Evolutionary conservation across 2,888 invertebrate species (phyloP), one percentile per base, ranked within the genome.

Genomic region (Venusia cambrica): DNA sequence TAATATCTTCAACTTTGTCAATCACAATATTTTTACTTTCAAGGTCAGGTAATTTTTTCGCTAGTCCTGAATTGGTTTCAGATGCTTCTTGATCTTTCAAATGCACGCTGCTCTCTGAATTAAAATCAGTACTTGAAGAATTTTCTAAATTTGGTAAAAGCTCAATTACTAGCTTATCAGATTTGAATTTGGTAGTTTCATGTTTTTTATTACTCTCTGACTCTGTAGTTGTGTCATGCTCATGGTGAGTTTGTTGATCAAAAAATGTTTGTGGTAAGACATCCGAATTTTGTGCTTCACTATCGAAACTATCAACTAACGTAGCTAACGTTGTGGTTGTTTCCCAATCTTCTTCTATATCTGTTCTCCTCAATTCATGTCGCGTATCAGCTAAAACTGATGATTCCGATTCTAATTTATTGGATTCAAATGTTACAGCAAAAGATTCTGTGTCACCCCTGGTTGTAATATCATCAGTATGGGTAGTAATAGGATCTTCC

Each of bases 1-100:
- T 49, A 5, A 69, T 52, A 17, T 68, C 58, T 50, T 73, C 70
- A 31, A 72, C 63, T 52, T 59, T 57, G 17, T 67, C 46, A 5
- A 63, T 29, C 1, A 54, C 33, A 3, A 54, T 47, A 12, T 34
- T 50, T 16, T 57, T 53, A 20, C 54, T 42, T 25, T 62, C 51
- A 18, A 52, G 39, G 34, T 63, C 51, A 9, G 51, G 51, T 10
- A 67, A 13, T 31, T 52, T 60, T 45, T 66, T 60, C 3, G 37
- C 20, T 5, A 41, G 24, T 7, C 40, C 34, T 2, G 32, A 25
- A 4, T 18, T 36, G 5, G 35, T 34, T 28, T 48, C 35, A 14
- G 20, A 13, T 31, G 7, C 8, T 24, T 20, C 32, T 9, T 37
- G 45, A 1, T 35, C 31, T 25, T 27, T 45, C 1, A 21, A 17